These are phyloP conservation scores for Centruroides sculpturatus DNA, from an alignment of 1,140 invertebrate species.

Conservation along the genomic window DNA sequence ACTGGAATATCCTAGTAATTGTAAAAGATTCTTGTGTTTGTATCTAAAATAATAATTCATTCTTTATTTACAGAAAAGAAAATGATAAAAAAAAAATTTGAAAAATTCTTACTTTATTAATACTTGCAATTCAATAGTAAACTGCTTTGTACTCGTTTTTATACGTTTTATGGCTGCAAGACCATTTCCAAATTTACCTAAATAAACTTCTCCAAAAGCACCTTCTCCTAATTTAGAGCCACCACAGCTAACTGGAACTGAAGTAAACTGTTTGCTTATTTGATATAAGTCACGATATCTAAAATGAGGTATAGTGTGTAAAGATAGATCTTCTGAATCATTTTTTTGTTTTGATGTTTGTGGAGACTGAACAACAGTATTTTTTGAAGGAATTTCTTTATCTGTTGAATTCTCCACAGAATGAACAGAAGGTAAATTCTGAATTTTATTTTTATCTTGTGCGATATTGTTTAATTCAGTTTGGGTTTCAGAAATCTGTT, in stretches of 20 bases:
- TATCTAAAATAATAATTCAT: conserved; percentile 31
- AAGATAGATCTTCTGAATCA: background rate
- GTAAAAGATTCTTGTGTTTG: conserved; percentile 83
- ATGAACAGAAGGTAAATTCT: background rate
- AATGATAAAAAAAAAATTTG: background rate
- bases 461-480: too few species aligned
- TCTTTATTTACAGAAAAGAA: background rate
- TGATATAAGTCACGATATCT: background rate
- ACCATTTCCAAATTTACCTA: conserved; percentile 1
- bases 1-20: conserved; percentile 73
- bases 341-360: background rate
- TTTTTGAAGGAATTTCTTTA: background rate
- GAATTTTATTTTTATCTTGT: background rate
- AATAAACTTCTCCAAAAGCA: conserved; percentile 18
- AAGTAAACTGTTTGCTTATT: conserved; percentile 13
- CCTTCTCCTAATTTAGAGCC: conserved; percentile 21
- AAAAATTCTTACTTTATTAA: conserved; percentile 3
- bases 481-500: too few species aligned
- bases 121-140: conserved; percentile 5
- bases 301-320: background rate
- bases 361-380: background rate
- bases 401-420: background rate
- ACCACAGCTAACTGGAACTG: conserved; percentile 2
- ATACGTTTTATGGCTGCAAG: conserved; percentile 6
- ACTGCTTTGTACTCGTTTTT: conserved; percentile 6